Evolutionary conservation across 2,797 vertebrate genomes (phyloP).

Genomic region (Vespertilio murinus): DNA sequence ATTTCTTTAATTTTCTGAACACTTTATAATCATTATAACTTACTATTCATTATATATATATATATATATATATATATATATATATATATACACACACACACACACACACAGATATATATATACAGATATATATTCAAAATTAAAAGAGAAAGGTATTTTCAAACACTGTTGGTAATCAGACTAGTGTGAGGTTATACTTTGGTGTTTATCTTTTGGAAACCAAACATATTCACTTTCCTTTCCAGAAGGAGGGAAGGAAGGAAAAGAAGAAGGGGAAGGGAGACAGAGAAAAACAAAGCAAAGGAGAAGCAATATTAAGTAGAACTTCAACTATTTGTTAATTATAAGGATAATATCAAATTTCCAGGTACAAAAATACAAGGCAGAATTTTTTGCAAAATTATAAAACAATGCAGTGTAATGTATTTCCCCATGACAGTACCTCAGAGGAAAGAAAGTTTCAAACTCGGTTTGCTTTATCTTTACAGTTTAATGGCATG

Average conservation of each 20-base stretch:
- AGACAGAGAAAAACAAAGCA: background rate
- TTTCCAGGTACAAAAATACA: conserved; percentile 33
- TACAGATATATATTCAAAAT: conserved; percentile 54
- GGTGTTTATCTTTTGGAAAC: background rate
- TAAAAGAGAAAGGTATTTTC: background rate
- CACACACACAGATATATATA: too few species aligned
- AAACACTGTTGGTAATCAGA: conserved; percentile 38
- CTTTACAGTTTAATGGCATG: conserved; percentile 23
- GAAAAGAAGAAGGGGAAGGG: background rate
- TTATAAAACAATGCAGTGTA: background rate
- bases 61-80: too few species aligned
- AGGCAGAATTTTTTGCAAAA: conserved; percentile 15
- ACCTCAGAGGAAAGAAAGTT: conserved; percentile 5
- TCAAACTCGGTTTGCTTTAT: conserved; percentile 18
- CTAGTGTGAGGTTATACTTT: conserved; percentile 35
- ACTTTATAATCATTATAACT: background rate
- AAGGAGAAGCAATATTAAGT: background rate
- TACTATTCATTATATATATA: background rate
- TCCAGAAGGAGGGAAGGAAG: background rate
- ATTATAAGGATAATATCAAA: conserved; percentile 42
- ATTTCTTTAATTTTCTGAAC: conserved; percentile 38
- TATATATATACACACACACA: too few species aligned
- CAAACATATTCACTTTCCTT: background rate
- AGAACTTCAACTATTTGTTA: background rate
- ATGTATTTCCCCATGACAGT: background rate